Conservation (phyloP, 1,140 invertebrate genomes). For the Sipha flava region DNA sequence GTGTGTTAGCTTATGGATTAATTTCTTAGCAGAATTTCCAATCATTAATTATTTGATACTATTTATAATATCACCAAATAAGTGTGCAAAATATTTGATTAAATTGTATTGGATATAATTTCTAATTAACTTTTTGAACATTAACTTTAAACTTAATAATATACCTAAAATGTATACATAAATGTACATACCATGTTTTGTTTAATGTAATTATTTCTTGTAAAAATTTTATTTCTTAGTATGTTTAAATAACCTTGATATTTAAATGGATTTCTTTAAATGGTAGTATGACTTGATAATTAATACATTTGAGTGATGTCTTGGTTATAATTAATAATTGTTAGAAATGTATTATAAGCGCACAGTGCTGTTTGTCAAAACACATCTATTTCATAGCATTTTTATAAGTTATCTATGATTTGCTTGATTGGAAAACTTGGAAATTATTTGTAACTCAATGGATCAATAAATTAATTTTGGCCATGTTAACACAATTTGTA, state of each 20-base stretch:
- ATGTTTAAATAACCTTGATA: not conserved
- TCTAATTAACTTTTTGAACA: too few relatives aligned
- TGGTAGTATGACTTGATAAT: not conserved
- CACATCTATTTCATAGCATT: not conserved
- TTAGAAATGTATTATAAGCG: not conserved
- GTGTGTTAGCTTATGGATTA: constrained; percentile 6
- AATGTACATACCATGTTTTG: not conserved
- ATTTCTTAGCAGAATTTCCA: not conserved
- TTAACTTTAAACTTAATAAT: not conserved
- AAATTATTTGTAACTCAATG: not conserved
- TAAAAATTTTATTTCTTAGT: not conserved
- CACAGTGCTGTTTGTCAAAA: not conserved
- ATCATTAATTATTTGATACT: not conserved
- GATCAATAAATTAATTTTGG: not conserved
- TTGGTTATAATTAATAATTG: not conserved
- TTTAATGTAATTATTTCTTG: not conserved
- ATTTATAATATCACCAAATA: not conserved
- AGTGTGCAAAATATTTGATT: not conserved
- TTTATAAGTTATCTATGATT: not conserved
- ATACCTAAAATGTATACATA: not conserved
- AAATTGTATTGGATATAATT: not conserved
- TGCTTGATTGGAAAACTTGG: not conserved
- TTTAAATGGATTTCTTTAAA: not conserved
- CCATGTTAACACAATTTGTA: constrained; percentile 8
- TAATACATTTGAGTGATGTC: not conserved